Conservation (phyloP, 2,797 vertebrate species). For the Enteromius paludinosus region DNA sequence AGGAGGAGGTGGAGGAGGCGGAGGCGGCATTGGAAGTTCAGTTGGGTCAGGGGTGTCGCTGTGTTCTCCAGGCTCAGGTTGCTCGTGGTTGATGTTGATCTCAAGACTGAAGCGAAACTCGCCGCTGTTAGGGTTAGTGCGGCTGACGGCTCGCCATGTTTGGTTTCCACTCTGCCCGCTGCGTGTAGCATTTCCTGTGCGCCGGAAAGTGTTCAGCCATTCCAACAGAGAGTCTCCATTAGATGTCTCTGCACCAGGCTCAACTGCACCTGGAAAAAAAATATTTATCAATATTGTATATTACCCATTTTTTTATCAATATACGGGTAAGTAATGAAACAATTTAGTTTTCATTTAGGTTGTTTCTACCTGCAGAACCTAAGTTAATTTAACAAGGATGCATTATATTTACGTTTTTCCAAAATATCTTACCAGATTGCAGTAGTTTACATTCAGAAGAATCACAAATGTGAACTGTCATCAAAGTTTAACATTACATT, state of each 20-base stretch:
- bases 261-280: conserved; percentile 77
- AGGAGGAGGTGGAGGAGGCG: conserved; percentile 25
- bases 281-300: background rate
- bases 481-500: background rate
- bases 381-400: background rate
- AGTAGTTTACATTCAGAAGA: background rate
- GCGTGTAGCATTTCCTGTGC: conserved; percentile 90
- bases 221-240: conserved; percentile 90
- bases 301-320: background rate
- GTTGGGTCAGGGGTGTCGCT: conserved; percentile 69
- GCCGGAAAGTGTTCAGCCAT: conserved; percentile 92
- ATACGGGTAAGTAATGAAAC: background rate
- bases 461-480: background rate
- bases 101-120: conserved; percentile 96
- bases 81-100: conserved; percentile 95
- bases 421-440: background rate
- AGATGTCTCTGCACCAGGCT: conserved; percentile 82
- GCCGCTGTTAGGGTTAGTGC: conserved; percentile 92
- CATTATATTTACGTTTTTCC: background rate
- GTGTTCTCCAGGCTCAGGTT: conserved; percentile 82
- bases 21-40: conserved; percentile 65
- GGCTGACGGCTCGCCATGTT: conserved; percentile 94
- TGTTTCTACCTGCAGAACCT: background rate
- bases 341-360: background rate
- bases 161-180: conserved; percentile 96